Conservation (phyloP, 2,888 invertebrate species). For the Philereme transversata region DNA sequence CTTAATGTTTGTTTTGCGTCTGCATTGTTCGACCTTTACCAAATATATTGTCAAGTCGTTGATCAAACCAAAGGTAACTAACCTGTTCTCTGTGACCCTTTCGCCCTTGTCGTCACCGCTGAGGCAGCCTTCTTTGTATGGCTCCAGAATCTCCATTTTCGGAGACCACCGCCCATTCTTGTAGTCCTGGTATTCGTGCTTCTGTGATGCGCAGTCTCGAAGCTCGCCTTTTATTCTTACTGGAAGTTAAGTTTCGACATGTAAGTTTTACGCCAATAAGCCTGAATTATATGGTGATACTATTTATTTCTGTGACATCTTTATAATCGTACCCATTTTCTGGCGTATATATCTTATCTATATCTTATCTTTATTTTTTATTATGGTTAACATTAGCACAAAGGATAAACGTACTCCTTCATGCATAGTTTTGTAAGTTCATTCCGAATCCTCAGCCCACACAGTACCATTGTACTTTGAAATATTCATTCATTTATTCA, state of each 20-base stretch:
- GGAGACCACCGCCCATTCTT: slow-evolving; percentile 86
- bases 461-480: no score
- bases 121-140: slow-evolving; percentile 89
- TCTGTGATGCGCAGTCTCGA: slow-evolving; percentile 90
- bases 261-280: no score
- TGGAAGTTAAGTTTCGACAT: slow-evolving; percentile 55
- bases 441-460: no score
- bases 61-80: background rate
- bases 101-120: slow-evolving; percentile 86
- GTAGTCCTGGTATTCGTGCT: slow-evolving; percentile 85
- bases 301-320: no score
- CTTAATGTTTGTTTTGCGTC: background rate
- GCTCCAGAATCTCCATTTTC: slow-evolving; percentile 86
- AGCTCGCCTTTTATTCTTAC: slow-evolving; percentile 84
- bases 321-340: no score
- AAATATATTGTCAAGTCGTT: background rate
- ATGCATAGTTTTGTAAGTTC: no score
- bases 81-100: slow-evolving; percentile 83
- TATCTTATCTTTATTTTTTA: no score
- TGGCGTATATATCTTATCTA: no score
- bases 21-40: background rate
- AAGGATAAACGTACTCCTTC: no score
- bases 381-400: no score
- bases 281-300: no score
- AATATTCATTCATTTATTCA: no score